A percentile compares a stretch with the other conserved stretches of the same genome.
These are phyloP conservation scores for Hypomecis atomaria DNA, from an alignment of 2,888 invertebrate species.

Conservation along the genomic window DNA sequence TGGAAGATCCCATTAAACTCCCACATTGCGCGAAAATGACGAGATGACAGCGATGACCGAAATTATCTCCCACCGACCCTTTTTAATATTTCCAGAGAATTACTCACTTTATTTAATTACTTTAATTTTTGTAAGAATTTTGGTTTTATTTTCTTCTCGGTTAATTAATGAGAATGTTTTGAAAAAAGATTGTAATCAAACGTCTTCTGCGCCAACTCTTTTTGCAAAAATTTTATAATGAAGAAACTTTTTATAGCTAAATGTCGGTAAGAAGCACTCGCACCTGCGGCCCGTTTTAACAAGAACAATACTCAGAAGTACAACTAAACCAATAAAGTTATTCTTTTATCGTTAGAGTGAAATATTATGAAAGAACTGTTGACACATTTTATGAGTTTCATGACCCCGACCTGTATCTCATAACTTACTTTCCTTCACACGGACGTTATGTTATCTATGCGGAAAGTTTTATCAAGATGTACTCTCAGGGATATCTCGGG, in stretches of 20 bases:
- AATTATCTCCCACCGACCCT: slow-evolving; percentile 32
- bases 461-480: slow-evolving; percentile 35
- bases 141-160: slow-evolving; percentile 18
- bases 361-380: slow-evolving; percentile 31
- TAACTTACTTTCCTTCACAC: slow-evolving; percentile 22
- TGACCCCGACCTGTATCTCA: slow-evolving; percentile 32
- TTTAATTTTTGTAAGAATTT: slow-evolving; percentile 24
- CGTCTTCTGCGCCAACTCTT: slow-evolving; percentile 13
- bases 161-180: slow-evolving; percentile 19
- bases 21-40: slow-evolving; percentile 30
- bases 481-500: slow-evolving; percentile 5
- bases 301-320: slow-evolving; percentile 20
- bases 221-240: slow-evolving; percentile 17
- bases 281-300: slow-evolving; percentile 24
- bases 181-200: slow-evolving; percentile 18
- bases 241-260: slow-evolving; percentile 9
- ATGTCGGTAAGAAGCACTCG: slow-evolving; percentile 12
- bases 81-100: slow-evolving; percentile 34
- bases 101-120: slow-evolving; percentile 32
- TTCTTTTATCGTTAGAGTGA: slow-evolving; percentile 18
- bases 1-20: slow-evolving; percentile 27
- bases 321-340: slow-evolving; percentile 18
- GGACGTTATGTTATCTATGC: slow-evolving; percentile 26
- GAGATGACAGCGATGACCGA: slow-evolving; percentile 29
- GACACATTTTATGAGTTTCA: slow-evolving; percentile 28